Base-by-base conservation (phyloP, 1,140 invertebrate species). In the Brachionus paranguensis region DNA sequence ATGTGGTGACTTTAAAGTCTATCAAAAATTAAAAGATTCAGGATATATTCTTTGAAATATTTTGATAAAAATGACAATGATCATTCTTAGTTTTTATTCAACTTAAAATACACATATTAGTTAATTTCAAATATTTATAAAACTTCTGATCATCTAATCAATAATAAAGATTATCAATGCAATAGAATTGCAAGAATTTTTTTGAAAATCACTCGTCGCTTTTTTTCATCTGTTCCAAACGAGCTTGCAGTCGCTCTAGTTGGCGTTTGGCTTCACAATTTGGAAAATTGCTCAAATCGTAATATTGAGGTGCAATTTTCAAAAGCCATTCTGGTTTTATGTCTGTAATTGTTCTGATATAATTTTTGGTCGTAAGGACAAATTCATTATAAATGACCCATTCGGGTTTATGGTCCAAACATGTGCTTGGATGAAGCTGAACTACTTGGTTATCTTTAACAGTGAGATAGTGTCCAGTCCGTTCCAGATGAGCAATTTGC, bases 381-480 rank as follows among this genome's bases (percentile, higher is more conserved):
- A 99, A 99, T 91, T 99, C 98, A 90, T 99, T 99, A 90, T 99
- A 99, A 74, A 99, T 93, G 17, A 99, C 97, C 97, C 97, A 99
- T 88, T 99, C 97, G 3, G 98, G 98, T 91, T 99, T 99, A 89
- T 99, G 97, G 90, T 98, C 97, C 14, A 99, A 91, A 89, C 96
- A 98, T 17, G 96, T 98, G 68, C 96, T 98, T 0, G 98, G 98
- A 91, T 99, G 98, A 12, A 99, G 92, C 89, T 99, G 96, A 8
- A 99, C 97, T 79, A 96, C 93, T 91, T 99, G 98, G 90, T 98
- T 99, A 91, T 99, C 98, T 89, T 99, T 99, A 64, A 98, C 96
- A 14, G 97, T 99, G 85, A 99, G 91, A 90, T 99, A 99, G 89
- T 98, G 96, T 0, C 96, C 96, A 7, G 94, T 96, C 85, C 95